Conservation (phyloP, 2,113 vertebrate genomes). For the Mola mola region DNA sequence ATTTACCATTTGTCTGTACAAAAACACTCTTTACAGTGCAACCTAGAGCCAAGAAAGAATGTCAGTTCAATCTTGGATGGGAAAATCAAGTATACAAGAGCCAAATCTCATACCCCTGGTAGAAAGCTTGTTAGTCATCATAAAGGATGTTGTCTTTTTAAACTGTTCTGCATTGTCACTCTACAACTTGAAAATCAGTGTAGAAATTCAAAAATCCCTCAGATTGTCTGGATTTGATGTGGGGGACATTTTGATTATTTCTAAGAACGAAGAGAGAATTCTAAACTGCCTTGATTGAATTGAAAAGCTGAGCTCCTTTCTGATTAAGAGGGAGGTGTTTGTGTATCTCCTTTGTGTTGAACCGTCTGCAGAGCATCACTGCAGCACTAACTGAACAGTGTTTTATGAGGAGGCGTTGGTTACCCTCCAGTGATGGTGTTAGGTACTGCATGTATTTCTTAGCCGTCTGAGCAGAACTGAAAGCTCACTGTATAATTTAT, state of each 20-base stretch:
- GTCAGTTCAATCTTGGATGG: neutral
- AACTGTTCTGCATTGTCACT: neutral
- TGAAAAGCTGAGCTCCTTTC: neutral
- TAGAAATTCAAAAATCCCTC: neutral
- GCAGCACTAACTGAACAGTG: constrained; percentile 35
- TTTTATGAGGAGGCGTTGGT: constrained; percentile 23
- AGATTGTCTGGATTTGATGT: neutral
- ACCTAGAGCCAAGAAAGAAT: constrained; percentile 4
- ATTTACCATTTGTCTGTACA: constrained; percentile 10
- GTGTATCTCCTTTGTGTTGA: constrained; percentile 36
- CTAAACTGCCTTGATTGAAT: neutral
- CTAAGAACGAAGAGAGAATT: neutral
- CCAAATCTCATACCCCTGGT: neutral
- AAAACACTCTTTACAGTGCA: constrained; percentile 35
- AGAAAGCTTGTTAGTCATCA: neutral
- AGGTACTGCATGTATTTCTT: constrained; percentile 1
- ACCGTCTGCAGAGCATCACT: constrained; percentile 48
- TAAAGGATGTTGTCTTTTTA: neutral
- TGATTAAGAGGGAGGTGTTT: constrained; percentile 27
- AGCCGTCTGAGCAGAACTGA: constrained; percentile 2
- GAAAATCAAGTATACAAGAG: constrained; percentile 25
- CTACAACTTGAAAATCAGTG: constrained; percentile 11
- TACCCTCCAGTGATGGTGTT: constrained; percentile 62
- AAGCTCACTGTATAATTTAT: constrained; percentile 19
- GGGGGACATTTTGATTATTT: constrained; percentile 21